Evolutionary conservation across 2,113 vertebrate genomes (phyloP).

Genomic region (Rhombomys opimus): DNA sequence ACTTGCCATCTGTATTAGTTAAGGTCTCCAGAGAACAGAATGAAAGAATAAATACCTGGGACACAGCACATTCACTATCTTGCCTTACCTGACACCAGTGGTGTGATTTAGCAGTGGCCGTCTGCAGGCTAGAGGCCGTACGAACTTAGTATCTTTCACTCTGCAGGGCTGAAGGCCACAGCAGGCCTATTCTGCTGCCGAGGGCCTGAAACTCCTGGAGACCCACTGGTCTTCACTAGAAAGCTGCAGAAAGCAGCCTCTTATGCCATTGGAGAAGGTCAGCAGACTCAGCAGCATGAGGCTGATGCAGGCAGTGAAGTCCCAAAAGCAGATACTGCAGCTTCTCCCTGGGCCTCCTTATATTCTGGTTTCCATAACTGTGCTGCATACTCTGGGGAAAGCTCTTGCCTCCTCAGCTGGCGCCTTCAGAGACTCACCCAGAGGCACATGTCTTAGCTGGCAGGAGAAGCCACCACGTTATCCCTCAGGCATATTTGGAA

Average conservation of each 20-base stretch:
- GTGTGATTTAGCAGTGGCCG: background rate
- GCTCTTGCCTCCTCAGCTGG: too few species aligned
- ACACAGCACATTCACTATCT: background rate
- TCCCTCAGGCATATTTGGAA: background rate
- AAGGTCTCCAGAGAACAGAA: background rate
- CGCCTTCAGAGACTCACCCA: background rate
- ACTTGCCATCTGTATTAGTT: background rate
- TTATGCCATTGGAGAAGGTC: rapidly evolving
- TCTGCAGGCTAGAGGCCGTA: too few species aligned
- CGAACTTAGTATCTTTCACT: background rate
- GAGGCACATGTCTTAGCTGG: background rate
- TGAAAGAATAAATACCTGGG: background rate
- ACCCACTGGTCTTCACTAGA: too few species aligned
- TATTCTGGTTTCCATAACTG: too few species aligned
- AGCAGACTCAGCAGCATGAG: too few species aligned
- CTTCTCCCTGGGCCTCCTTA: background rate
- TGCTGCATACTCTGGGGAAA: background rate
- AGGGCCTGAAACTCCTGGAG: background rate
- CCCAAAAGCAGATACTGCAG: rapidly evolving
- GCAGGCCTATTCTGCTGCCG: too few species aligned
- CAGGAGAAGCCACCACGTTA: background rate
- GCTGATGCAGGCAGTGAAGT: background rate
- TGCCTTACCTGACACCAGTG: background rate
- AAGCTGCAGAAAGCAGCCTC: background rate
- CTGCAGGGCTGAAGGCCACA: background rate